Evolutionary conservation across 1,140 invertebrate genomes (phyloP).

Genomic region (Cydia amplana): DNA sequence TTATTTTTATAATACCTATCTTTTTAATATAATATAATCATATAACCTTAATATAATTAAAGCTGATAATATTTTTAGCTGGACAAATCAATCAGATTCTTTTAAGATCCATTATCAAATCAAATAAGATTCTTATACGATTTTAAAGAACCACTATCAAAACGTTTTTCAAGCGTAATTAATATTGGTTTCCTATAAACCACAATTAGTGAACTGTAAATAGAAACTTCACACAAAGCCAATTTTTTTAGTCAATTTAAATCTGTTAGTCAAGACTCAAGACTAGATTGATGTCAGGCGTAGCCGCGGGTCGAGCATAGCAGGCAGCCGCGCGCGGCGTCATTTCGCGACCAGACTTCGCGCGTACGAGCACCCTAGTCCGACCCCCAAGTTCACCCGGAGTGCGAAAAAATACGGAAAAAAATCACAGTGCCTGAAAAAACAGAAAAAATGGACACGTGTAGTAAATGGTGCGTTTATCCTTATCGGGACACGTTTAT

Average conservation of each 20-base stretch:
- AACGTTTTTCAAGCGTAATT: no score
- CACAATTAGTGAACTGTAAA: background rate
- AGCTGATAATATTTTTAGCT: no score
- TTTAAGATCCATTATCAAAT: no score
- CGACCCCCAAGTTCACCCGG: background rate
- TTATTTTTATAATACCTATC: no score
- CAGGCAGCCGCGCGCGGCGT: background rate
- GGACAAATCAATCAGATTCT: no score
- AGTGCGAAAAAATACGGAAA: slow-evolving; percentile 22
- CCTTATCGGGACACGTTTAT: background rate
- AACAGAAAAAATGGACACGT: background rate
- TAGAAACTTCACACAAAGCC: background rate
- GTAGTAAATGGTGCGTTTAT: slow-evolving; percentile 8
- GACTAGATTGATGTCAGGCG: slow-evolving; percentile 2
- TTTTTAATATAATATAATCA: no score
- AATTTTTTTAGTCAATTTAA: slow-evolving; percentile 4
- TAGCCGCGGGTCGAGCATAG: slow-evolving; percentile 7
- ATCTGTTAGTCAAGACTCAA: background rate
- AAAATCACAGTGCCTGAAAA: slow-evolving; percentile 17
- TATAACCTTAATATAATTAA: no score
- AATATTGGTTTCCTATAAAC: no score
- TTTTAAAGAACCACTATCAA: no score
- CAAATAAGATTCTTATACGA: no score
- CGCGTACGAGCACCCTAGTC: slow-evolving; percentile 3
- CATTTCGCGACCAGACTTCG: background rate